Percentiles rank a stretch among this genome's conserved stretches.
These are phyloP conservation scores for Pampusana beccarii DNA, from an alignment of 2,113 vertebrate genomes.

Conservation along the genomic window DNA sequence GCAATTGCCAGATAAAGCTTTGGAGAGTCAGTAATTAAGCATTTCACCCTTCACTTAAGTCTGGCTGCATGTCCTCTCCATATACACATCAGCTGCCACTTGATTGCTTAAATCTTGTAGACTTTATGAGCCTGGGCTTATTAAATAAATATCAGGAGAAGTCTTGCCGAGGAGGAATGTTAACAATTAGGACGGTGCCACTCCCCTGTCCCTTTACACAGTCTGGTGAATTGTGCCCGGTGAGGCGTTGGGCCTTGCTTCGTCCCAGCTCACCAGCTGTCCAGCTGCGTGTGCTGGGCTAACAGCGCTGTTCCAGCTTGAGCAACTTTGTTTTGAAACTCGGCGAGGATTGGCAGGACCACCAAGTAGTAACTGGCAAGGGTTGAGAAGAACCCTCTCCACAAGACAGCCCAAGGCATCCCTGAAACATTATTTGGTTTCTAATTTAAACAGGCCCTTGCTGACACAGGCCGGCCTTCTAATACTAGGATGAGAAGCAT, in stretches of 20 bases:
- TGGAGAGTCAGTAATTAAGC: neutral
- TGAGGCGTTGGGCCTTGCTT: neutral
- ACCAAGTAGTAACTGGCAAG: conserved; percentile 68
- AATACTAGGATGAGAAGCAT: conserved; percentile 43
- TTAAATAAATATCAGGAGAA: conserved; percentile 46
- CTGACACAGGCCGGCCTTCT: conserved; percentile 61
- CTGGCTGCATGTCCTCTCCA: conserved; percentile 10
- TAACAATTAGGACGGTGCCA: conserved; percentile 45
- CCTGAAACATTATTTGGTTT: conserved; percentile 61
- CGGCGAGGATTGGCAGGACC: conserved; percentile 62
- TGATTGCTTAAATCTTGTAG: conserved; percentile 19
- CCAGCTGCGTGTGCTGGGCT: neutral
- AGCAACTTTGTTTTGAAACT: conserved; percentile 68
- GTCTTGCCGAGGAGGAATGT: conserved; percentile 47
- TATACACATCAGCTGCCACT: conserved; percentile 27
- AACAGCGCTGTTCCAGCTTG: neutral
- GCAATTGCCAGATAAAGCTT: neutral
- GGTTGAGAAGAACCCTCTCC: conserved; percentile 58
- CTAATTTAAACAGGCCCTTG: conserved; percentile 66
- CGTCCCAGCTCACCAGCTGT: neutral
- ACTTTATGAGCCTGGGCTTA: conserved; percentile 31
- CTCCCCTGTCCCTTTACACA: conserved; percentile 38
- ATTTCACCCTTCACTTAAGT: neutral
- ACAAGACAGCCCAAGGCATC: conserved; percentile 65
- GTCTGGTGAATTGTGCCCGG: neutral